Evolutionary conservation across 2,113 vertebrate genomes (phyloP).

Genomic region (Lophochroa leadbeateri): DNA sequence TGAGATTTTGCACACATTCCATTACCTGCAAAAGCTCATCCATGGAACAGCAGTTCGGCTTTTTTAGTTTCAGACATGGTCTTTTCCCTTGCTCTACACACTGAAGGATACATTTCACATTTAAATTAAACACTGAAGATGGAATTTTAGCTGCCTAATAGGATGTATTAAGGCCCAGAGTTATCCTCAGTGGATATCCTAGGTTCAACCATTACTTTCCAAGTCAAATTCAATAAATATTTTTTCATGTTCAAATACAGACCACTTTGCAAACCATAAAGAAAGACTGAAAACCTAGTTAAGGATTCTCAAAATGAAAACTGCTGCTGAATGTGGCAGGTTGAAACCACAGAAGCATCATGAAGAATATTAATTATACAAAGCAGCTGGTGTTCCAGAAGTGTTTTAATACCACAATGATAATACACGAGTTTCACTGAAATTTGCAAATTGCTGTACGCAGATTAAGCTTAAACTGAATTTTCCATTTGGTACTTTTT

Average conservation of each 20-base stretch:
- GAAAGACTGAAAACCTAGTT: conserved; percentile 61
- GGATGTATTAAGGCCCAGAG: neutral
- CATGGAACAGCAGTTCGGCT: neutral
- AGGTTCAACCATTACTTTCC: conserved; percentile 31
- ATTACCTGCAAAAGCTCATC: neutral
- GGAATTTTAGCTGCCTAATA: neutral
- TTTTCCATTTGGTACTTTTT: conserved; percentile 17
- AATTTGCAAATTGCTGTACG: conserved; percentile 38
- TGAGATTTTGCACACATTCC: neutral
- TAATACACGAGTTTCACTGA: conserved; percentile 21
- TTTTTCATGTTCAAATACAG: conserved; percentile 58
- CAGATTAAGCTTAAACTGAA: conserved; percentile 31
- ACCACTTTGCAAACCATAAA: conserved; percentile 58
- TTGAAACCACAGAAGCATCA: conserved; percentile 60
- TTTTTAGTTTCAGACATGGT: neutral
- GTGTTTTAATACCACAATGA: conserved; percentile 27
- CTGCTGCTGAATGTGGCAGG: conserved; percentile 61
- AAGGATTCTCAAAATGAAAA: conserved; percentile 68
- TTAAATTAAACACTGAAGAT: conserved; percentile 6
- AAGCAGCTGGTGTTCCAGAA: conserved; percentile 54
- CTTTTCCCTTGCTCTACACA: neutral
- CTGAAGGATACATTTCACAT: neutral
- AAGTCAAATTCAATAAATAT: conserved; percentile 57
- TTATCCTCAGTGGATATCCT: conserved; percentile 1
- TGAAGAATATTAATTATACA: conserved; percentile 63